phyloP scores from a whole-genome alignment of 2,888 invertebrate species.

The Rhingia rostrata region DNA sequence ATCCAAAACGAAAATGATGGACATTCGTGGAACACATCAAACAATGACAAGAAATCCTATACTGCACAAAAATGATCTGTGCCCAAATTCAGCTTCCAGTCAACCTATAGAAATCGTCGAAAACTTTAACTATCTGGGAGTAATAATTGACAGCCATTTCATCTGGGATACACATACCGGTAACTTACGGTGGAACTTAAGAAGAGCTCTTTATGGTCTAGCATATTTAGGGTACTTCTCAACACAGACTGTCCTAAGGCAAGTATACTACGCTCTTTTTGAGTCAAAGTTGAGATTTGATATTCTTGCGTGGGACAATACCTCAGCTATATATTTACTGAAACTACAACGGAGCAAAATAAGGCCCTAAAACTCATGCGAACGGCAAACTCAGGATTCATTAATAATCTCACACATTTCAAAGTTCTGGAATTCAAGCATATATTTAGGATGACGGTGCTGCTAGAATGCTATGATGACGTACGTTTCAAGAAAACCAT shows the following conservation, averaged over 20 bases:
- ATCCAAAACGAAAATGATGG: constrained; percentile 18
- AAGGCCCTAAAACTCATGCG: constrained; percentile 1
- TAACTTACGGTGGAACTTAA: neutral
- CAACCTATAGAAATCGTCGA: constrained; percentile 9
- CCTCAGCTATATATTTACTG: neutral
- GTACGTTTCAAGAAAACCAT: neutral
- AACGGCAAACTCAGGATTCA: neutral
- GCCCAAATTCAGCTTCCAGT: neutral
- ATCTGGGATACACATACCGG: constrained; percentile 2
- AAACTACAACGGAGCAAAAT: constrained; percentile 4
- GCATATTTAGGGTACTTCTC: neutral
- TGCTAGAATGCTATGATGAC: neutral
- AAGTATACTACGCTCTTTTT: constrained; percentile 8
- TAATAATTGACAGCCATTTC: constrained; percentile 5
- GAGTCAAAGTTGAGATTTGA: constrained; percentile 12
- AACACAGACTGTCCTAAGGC: neutral
- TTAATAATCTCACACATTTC: neutral
- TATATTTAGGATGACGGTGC: constrained; percentile 1
- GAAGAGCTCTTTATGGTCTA: constrained; percentile 11
- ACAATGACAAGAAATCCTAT: neutral
- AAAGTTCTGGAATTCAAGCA: neutral
- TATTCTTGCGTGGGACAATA: constrained; percentile 10
- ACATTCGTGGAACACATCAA: constrained; percentile 1
- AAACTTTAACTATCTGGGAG: constrained; percentile 9
- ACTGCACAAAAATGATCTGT: neutral